These are phyloP conservation scores for Pediacus dermestoides DNA, from an alignment of 2,888 invertebrate genomes.

Conservation along the genomic window DNA sequence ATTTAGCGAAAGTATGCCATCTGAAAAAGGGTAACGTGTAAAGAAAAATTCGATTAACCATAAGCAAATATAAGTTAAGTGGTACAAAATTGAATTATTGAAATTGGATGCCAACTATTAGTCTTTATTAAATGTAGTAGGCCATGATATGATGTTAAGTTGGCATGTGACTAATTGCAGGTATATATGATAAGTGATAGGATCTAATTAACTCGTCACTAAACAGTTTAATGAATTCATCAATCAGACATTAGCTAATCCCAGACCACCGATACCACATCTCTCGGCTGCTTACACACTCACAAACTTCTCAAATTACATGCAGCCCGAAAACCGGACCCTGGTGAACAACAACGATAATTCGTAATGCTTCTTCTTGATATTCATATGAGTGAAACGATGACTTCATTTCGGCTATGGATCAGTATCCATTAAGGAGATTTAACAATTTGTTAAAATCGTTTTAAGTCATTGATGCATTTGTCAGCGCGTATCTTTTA, in stretches of 20 bases:
- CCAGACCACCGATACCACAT: slow-evolving; percentile 12
- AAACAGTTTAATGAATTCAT: slow-evolving; percentile 44
- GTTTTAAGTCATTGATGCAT: too few relatives aligned
- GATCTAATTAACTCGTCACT: slow-evolving; percentile 43
- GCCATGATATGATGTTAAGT: slow-evolving; percentile 35
- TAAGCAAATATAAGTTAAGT: too few relatives aligned
- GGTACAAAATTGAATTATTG: too few relatives aligned
- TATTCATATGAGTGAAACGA: slow-evolving; percentile 26
- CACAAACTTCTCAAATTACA: slow-evolving; percentile 22
- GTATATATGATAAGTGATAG: slow-evolving; percentile 41
- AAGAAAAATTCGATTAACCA: too few relatives aligned
- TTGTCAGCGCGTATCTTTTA: too few relatives aligned
- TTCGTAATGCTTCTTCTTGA: slow-evolving; percentile 25
- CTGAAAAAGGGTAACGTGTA: too few relatives aligned
- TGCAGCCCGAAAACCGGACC: slow-evolving; percentile 23
- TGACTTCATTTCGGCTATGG: slow-evolving; percentile 27
- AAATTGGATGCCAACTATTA: too few relatives aligned
- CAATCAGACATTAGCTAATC: slow-evolving; percentile 41
- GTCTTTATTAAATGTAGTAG: too few relatives aligned
- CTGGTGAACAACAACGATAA: slow-evolving; percentile 25
- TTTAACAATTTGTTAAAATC: too few relatives aligned
- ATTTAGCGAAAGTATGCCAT: too few relatives aligned
- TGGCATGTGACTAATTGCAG: slow-evolving; percentile 43
- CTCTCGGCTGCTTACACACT: too few relatives aligned
- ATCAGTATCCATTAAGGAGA: too few relatives aligned